Evolutionary conservation across 1,140 invertebrate genomes (phyloP).

Genomic region (Bombus superbus): DNA sequence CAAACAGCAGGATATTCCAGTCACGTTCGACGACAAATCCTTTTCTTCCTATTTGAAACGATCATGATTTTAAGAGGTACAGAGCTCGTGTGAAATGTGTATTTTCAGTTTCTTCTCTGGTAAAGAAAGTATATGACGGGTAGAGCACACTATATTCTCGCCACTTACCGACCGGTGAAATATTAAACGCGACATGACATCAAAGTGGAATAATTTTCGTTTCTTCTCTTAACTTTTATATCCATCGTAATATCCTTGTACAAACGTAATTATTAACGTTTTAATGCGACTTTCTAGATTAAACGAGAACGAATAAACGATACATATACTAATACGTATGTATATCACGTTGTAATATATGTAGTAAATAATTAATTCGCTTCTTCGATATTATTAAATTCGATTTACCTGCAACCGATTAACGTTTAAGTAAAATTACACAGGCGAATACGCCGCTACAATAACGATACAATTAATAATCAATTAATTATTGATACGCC

Average conservation of each 20-base stretch:
- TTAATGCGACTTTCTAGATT: neutral
- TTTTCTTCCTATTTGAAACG: conserved; percentile 37
- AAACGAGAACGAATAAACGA: neutral
- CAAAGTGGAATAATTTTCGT: neutral
- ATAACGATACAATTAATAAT: conserved; percentile 15
- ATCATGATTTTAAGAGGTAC: conserved; percentile 45
- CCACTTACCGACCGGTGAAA: conserved; percentile 26
- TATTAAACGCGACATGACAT: conserved; percentile 21
- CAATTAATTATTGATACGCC: conserved; percentile 23
- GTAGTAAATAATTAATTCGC: neutral
- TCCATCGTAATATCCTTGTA: neutral
- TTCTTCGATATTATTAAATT: neutral
- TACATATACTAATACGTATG: neutral
- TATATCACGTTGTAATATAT: neutral
- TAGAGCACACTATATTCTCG: neutral
- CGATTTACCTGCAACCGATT: neutral
- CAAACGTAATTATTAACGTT: neutral
- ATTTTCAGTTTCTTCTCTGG: conserved; percentile 30
- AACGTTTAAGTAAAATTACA: neutral
- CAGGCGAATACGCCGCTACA: neutral
- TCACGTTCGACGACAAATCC: conserved; percentile 39
- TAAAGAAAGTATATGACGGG: neutral
- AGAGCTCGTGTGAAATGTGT: conserved; percentile 33
- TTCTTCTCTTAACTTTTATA: neutral
- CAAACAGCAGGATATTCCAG: conserved; percentile 23